Conservation (phyloP, 2,797 vertebrate species). For the Enteromius trimaculatus region DNA sequence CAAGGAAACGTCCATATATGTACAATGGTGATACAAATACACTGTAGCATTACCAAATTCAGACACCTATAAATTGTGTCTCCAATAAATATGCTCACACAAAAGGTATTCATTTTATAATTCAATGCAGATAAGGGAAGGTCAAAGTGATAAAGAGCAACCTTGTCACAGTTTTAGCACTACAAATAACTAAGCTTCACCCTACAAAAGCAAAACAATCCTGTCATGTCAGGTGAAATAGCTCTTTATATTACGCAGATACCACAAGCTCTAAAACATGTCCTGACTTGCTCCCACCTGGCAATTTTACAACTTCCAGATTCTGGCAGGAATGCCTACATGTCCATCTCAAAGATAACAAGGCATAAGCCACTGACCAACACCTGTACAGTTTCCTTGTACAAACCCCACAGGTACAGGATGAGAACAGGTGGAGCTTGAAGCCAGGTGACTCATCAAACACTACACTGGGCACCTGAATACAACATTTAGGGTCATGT, state of each 20-base stretch:
- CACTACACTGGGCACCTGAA: neutral
- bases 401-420: neutral
- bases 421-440: neutral
- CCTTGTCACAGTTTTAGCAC: neutral
- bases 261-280: neutral
- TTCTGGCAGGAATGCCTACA: neutral
- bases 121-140: neutral
- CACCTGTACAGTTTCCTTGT: constrained; percentile 1
- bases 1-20: neutral
- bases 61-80: neutral
- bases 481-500: neutral
- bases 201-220: neutral
- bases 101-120: constrained; percentile 4
- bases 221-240: neutral
- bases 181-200: neutral
- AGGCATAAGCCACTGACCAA: neutral
- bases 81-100: neutral
- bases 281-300: constrained; percentile 16
- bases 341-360: neutral
- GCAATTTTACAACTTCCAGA: constrained; percentile 19
- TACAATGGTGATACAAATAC: neutral
- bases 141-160: neutral
- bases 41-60: neutral
- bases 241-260: neutral
- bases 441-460: constrained; percentile 30